These are phyloP conservation scores for Holothuria scabra DNA, from an alignment of 53 echinoderm and acorn worm species.

Conservation along the genomic window DNA sequence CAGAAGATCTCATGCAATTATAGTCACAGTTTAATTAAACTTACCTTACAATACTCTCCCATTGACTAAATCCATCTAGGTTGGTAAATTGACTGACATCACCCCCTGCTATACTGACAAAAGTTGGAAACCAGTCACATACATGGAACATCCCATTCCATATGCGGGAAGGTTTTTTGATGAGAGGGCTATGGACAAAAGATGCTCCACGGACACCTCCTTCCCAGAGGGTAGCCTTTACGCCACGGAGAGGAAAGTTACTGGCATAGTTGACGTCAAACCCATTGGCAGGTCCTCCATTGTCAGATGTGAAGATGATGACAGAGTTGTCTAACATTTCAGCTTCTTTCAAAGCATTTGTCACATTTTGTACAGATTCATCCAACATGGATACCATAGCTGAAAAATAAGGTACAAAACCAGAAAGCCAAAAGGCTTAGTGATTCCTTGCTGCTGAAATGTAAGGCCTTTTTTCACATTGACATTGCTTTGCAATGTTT, in stretches of 20 bases:
- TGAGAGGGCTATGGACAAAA: constrained; percentile 70
- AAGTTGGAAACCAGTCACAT: constrained; percentile 89
- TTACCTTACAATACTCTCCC: constrained; percentile 67
- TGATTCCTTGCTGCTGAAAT: too few relatives aligned
- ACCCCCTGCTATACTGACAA: constrained; percentile 83
- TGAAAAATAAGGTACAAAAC: constrained; percentile 21
- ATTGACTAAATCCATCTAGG: constrained; percentile 78
- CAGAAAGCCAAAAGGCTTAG: too few relatives aligned
- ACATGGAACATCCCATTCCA: constrained; percentile 87
- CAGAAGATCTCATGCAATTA: too few relatives aligned
- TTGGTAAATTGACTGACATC: constrained; percentile 51
- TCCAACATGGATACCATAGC: constrained; percentile 88
- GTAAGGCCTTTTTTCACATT: too few relatives aligned
- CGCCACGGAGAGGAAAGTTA: constrained; percentile 86
- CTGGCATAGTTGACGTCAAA: constrained; percentile 85
- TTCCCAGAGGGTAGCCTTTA: constrained; percentile 86
- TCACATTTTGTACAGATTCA: constrained; percentile 84
- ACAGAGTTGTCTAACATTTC: constrained; percentile 82
- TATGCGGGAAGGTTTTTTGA: constrained; percentile 66
- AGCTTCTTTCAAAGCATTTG: constrained; percentile 68
- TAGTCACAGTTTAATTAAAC: constrained; percentile 83
- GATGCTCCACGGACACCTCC: constrained; percentile 84
- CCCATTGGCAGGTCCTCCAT: constrained; percentile 86
- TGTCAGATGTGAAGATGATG: constrained; percentile 90
- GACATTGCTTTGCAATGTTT: too few relatives aligned